phyloP scores from a whole-genome alignment of 1,140 invertebrate species.

The Portunus trituberculatus region DNA sequence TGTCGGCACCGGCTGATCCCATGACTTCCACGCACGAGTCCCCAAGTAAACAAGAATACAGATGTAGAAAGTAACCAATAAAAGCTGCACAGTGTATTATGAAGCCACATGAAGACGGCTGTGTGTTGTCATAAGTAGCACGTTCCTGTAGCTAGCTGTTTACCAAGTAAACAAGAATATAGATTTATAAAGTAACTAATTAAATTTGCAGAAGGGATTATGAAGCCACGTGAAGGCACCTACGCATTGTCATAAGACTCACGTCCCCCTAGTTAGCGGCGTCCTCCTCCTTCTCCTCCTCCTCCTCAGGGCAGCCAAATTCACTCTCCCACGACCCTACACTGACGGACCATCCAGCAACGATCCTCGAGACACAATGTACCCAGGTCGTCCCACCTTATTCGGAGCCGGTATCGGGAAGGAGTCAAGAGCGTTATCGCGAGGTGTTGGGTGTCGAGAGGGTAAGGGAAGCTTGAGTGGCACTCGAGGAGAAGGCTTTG shows the following conservation, averaged over 20 bases:
- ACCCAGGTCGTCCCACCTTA: conserved; percentile 9
- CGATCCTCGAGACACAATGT: background rate
- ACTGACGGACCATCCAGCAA: background rate
- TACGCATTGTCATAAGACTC: no score
- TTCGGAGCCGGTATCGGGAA: background rate
- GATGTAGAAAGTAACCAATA: no score
- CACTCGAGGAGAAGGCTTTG: background rate
- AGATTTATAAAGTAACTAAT: no score
- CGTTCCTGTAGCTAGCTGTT: no score
- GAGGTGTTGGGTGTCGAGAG: conserved; percentile 29
- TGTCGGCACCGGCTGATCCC: background rate
- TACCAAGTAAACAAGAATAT: no score
- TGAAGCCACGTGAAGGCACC: no score
- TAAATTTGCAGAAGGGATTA: no score
- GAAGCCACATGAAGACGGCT: no score
- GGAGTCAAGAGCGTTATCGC: conserved; percentile 15
- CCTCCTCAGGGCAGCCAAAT: background rate
- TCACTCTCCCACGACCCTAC: background rate
- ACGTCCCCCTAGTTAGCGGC: no score
- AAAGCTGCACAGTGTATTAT: no score
- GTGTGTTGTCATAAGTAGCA: no score
- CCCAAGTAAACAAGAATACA: no score
- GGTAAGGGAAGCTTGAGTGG: conserved; percentile 27
- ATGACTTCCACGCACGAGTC: background rate
- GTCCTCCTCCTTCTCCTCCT: background rate